Evolutionary conservation across 2,797 vertebrate species (phyloP).

Genomic region (Eulemur coronatus): DNA sequence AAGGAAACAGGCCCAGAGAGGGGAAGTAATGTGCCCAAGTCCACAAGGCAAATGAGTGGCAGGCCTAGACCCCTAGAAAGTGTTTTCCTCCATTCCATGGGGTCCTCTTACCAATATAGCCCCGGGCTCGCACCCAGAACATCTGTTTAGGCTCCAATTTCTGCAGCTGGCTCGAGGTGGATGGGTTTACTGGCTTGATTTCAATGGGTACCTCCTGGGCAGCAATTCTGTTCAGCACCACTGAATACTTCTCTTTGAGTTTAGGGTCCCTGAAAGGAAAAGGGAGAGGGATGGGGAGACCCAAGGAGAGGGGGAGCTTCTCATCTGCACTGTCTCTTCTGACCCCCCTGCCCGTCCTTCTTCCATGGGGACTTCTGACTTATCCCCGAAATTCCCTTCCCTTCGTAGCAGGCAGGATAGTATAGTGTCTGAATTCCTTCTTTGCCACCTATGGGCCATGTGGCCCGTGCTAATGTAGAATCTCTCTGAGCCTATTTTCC

Average conservation of each 20-base stretch:
- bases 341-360: not conserved
- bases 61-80: not conserved
- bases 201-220: slow-evolving; percentile 94
- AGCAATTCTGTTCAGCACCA: slow-evolving; percentile 89
- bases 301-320: not conserved
- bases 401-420: not conserved
- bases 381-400: not conserved
- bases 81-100: not conserved
- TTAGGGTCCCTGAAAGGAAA: slow-evolving; percentile 89
- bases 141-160: slow-evolving; percentile 89
- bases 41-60: not conserved
- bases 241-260: slow-evolving; percentile 87
- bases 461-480: not conserved
- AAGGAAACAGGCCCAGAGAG: not conserved
- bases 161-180: slow-evolving; percentile 75
- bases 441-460: not conserved
- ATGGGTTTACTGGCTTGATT: slow-evolving; percentile 91
- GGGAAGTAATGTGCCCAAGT: not conserved
- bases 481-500: not conserved
- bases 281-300: not conserved
- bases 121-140: slow-evolving; percentile 95
- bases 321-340: slow-evolving; percentile 1
- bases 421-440: not conserved
- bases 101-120: slow-evolving; percentile 91
- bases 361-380: not conserved